A percentile compares a stretch with the other conserved stretches of the same genome.
Conservation (phyloP, 53 echinoderm and acorn worm genomes). For the Apostichopus leukothele region DNA sequence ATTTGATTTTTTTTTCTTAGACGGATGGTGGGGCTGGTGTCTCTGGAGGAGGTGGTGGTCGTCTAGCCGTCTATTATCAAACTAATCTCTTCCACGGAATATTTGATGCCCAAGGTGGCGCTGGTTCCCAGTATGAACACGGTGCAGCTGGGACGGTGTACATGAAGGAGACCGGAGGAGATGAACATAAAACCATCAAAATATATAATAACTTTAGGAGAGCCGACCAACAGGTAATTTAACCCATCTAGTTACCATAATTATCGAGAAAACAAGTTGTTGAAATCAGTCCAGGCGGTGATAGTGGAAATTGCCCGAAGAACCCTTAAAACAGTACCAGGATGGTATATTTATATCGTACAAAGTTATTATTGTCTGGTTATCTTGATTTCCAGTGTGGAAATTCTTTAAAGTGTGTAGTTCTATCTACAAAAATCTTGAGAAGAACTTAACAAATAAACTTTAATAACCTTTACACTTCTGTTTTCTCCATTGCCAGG, state of each 20-base stretch:
- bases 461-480: too few species aligned
- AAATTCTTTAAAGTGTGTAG: too few species aligned
- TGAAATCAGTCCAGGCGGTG: not conserved
- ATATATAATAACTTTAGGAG: conserved; percentile 62
- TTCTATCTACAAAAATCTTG: too few species aligned
- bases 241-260: too few species aligned
- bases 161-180: conserved; percentile 60
- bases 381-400: too few species aligned
- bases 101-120: conserved; percentile 70
- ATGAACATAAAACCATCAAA: conserved; percentile 56
- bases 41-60: conserved; percentile 74
- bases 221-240: conserved; percentile 49
- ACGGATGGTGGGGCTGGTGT: conserved; percentile 74
- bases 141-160: conserved; percentile 87
- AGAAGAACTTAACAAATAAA: too few species aligned
- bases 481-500: too few species aligned
- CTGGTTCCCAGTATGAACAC: conserved; percentile 64
- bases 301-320: too few species aligned
- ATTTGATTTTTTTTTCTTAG: not conserved
- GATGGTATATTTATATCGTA: too few species aligned
- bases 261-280: too few species aligned
- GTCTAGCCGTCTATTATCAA: conserved; percentile 71
- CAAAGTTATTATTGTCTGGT: too few species aligned
- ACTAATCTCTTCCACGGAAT: conserved; percentile 55
- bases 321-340: too few species aligned